Percentiles rank a stretch among this genome's conserved stretches.
Evolutionary conservation across 1,140 invertebrate species (phyloP).

Genomic region (Microplitis demolitor): DNA sequence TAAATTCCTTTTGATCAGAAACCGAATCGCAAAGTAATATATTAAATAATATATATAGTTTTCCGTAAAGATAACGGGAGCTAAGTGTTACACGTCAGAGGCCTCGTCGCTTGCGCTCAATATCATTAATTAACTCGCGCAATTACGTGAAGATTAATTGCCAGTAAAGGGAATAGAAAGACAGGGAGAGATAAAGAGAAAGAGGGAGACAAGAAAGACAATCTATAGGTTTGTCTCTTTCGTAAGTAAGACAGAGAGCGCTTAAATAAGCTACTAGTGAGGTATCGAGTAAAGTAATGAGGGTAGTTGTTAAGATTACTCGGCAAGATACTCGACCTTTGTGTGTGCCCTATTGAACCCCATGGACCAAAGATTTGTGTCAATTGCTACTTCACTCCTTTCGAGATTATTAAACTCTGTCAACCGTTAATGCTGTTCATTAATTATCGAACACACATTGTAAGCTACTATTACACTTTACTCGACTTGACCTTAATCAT

Average conservation of each 20-base stretch:
- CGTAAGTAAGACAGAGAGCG: neutral
- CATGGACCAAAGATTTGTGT: constrained; percentile 10
- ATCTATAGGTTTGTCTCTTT: neutral
- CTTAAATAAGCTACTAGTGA: constrained; percentile 14
- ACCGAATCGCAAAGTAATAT: neutral
- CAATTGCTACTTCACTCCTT: constrained; percentile 21
- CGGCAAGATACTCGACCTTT: constrained; percentile 34
- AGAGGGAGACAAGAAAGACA: constrained; percentile 13
- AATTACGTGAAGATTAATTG: constrained; percentile 50
- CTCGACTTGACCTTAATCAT: neutral
- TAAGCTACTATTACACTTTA: neutral
- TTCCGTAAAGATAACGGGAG: constrained; percentile 42
- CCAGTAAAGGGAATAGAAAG: constrained; percentile 8
- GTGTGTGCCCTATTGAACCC: constrained; percentile 19
- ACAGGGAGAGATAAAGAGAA: constrained; percentile 9
- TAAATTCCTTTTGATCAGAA: neutral
- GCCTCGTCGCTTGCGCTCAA: constrained; percentile 34
- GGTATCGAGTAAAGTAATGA: constrained; percentile 8
- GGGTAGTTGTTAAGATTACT: constrained; percentile 39
- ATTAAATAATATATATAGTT: constrained; percentile 38
- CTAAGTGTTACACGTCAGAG: constrained; percentile 36
- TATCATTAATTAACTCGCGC: constrained; percentile 47
- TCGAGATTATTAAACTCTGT: constrained; percentile 18
- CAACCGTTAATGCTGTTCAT: neutral
- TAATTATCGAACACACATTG: constrained; percentile 9